Evolutionary conservation across 1,140 invertebrate genomes (phyloP), one percentile per base, ranked within the genome.

Genomic region (Linepithema humile): DNA sequence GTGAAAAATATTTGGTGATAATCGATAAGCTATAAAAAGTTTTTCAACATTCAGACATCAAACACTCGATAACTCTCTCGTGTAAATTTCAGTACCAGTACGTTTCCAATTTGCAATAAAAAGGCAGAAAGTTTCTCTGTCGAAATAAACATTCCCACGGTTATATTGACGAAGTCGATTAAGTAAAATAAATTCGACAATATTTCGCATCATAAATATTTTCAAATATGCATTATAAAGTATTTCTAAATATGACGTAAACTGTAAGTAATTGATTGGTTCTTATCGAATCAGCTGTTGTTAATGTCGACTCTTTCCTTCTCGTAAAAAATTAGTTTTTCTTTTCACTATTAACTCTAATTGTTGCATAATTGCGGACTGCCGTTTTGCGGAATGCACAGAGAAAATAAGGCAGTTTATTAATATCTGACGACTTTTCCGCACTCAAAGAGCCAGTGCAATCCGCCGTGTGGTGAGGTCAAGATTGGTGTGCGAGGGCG

Each of bases 381-480:
- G 23, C 12, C 35, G 55, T 38, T 75, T 82, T 23, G 20, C 40
- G 23, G 43, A 35, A 40, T 15, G 70, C 69, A 45, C 20, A 60
- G 55, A 60, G 77, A 75, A 77, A n/a, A n/a, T n/a, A n/a, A 45
- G 10, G 43, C 43, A 15, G 55, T 60, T 70, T 80, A 80, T 80
- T 70, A 69, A 80, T 80, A 80, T 64, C 45, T 7, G 48, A 3
- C 64, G 45, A 43, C 23, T 80, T 43, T 70, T 32, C 64, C 75
- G 75, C 64, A 29, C 75, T 80, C 64, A 80, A 70, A 80, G 75
- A 38, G 48, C 48, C 64, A 73, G 70, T 43, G 32, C 38, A 72
- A 82, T 74, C 55, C 60, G 78, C 78, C 40, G 23, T 72, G 53
- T 26, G 78, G 59, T 62, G 78, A 82, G 65, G 70, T 82, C 78